Conservation (phyloP, 2,113 vertebrate genomes). For the Trogon surrucura region DNA sequence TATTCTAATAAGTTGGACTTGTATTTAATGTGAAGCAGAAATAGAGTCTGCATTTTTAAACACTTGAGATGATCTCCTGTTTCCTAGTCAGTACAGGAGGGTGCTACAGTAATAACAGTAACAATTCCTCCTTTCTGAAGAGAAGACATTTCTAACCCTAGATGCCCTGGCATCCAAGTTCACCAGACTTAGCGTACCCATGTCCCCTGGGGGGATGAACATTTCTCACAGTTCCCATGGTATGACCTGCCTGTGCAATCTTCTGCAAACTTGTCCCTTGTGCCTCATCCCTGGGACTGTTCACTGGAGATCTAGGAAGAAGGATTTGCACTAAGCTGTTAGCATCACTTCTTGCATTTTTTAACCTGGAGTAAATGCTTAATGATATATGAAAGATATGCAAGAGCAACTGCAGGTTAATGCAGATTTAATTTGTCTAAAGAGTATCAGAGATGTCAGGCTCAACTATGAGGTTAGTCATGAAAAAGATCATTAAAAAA, state of each 20-base stretch:
- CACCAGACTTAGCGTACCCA: neutral
- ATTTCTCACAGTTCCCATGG: rapidly evolving
- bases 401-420: conserved; percentile 50
- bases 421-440: conserved; percentile 71
- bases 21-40: neutral
- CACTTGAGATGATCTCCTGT: neutral
- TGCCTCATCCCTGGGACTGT: neutral
- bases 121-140: neutral
- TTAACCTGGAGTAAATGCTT: conserved; percentile 15
- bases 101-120: neutral
- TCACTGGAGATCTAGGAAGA: neutral
- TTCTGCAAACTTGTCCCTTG: neutral
- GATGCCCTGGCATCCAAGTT: neutral
- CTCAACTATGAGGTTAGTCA: conserved; percentile 31
- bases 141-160: neutral
- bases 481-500: conserved; percentile 33
- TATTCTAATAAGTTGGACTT: neutral
- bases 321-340: neutral
- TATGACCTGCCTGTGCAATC: neutral
- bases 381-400: conserved; percentile 47
- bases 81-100: neutral
- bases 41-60: neutral
- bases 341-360: neutral
- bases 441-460: conserved; percentile 55
- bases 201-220: rapidly evolving